Conservation (phyloP, 2,113 vertebrate species). For the Bubo bubo region DNA sequence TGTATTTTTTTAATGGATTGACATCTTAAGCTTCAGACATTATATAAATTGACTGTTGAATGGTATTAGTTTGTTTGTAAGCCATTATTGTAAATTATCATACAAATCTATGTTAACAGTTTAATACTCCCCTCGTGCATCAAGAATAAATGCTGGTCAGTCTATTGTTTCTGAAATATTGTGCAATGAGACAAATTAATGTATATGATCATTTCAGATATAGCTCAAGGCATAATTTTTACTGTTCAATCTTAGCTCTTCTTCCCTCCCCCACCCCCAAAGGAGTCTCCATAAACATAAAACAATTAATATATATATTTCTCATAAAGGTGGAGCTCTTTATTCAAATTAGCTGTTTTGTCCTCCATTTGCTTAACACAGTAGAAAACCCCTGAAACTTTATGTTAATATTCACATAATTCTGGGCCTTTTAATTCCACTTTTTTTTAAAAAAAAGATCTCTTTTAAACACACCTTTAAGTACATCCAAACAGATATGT, state of each 20-base stretch:
- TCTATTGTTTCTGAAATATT: background rate
- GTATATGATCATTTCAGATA: background rate
- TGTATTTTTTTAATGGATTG: background rate
- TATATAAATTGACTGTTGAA: background rate
- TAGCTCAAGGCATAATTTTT: background rate
- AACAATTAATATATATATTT: background rate
- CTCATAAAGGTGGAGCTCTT: background rate
- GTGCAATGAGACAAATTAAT: background rate
- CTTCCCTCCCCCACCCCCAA: background rate
- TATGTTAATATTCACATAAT: background rate
- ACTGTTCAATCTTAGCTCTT: background rate
- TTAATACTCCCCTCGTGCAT: background rate
- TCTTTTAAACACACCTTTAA: background rate
- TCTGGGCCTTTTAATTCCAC: background rate
- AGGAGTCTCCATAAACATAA: background rate
- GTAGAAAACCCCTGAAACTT: background rate
- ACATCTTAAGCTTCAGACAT: background rate
- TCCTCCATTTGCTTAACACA: background rate
- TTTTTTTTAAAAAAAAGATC: background rate
- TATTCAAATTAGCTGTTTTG: background rate
- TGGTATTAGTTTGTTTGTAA: background rate
- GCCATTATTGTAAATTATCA: background rate
- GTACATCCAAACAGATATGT: background rate
- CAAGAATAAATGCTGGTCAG: background rate
- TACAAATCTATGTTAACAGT: background rate